These are phyloP conservation scores for Cosmopolites sordidus DNA, from an alignment of 2,888 invertebrate genomes.

Conservation along the genomic window DNA sequence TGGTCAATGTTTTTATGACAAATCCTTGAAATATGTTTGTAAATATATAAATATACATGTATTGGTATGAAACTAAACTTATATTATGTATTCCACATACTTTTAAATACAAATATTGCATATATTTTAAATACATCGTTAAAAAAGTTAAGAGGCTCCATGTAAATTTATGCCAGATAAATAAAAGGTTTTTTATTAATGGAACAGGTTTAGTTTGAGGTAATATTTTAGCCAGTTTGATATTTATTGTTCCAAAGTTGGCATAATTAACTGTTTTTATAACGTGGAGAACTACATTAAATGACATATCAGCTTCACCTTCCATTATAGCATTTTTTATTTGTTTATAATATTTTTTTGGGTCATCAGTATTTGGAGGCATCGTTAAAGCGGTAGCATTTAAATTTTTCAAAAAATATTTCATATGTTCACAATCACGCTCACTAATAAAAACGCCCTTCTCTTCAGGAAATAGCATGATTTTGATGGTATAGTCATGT, in stretches of 20 bases:
- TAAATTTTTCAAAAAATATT: not conserved
- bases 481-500: not conserved
- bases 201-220: not conserved
- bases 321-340: not conserved
- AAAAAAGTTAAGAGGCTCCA: not conserved
- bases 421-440: not conserved
- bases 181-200: not conserved
- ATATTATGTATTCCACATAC: not conserved
- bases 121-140: no score
- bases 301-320: not conserved
- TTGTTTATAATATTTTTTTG: not conserved
- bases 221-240: not conserved
- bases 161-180: not conserved
- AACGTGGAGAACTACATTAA: not conserved
- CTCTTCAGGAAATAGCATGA: not conserved
- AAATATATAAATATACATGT: no score
- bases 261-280: not conserved
- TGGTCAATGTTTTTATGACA: not conserved
- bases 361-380: not conserved
- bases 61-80: not conserved
- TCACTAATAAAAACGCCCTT: not conserved
- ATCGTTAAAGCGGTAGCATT: not conserved
- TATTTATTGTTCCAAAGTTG: not conserved
- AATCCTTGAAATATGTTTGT: no score
- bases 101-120: not conserved